Evolutionary conservation across 2,888 invertebrate genomes (phyloP).

Genomic region (Isotomurus palustris): DNA sequence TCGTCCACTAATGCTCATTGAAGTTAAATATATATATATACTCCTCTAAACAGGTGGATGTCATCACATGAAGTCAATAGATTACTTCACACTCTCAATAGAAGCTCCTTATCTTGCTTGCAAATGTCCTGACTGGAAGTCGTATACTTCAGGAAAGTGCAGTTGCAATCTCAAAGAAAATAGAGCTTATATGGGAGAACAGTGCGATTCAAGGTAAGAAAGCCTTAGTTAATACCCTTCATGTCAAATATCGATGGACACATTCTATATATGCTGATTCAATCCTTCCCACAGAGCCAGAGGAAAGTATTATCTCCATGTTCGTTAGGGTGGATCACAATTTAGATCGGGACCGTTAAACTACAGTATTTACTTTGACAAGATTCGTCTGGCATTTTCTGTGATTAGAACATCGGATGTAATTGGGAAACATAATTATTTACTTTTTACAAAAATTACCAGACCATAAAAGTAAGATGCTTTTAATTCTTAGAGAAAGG

Average conservation of each 20-base stretch:
- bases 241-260: neutral
- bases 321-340: too few relatives aligned
- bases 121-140: slow-evolving; percentile 31
- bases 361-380: too few relatives aligned
- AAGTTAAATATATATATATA: neutral
- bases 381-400: too few relatives aligned
- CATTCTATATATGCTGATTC: neutral
- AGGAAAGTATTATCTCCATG: slow-evolving; percentile 22
- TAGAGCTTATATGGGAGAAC: slow-evolving; percentile 38
- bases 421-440: too few relatives aligned
- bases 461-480: too few relatives aligned
- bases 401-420: too few relatives aligned
- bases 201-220: slow-evolving; percentile 24
- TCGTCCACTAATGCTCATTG: neutral
- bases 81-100: slow-evolving; percentile 34
- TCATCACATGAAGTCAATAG: slow-evolving; percentile 40
- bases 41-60: slow-evolving; percentile 28
- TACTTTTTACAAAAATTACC: too few relatives aligned
- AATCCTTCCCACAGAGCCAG: slow-evolving; percentile 4
- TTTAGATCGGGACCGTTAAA: too few relatives aligned
- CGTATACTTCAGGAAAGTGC: slow-evolving; percentile 26
- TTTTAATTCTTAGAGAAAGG: too few relatives aligned
- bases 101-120: slow-evolving; percentile 29
- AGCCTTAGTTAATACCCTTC: neutral
- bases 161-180: slow-evolving; percentile 20